Base-by-base conservation (phyloP, 1,140 invertebrate species). In the Halesus radiatus region DNA sequence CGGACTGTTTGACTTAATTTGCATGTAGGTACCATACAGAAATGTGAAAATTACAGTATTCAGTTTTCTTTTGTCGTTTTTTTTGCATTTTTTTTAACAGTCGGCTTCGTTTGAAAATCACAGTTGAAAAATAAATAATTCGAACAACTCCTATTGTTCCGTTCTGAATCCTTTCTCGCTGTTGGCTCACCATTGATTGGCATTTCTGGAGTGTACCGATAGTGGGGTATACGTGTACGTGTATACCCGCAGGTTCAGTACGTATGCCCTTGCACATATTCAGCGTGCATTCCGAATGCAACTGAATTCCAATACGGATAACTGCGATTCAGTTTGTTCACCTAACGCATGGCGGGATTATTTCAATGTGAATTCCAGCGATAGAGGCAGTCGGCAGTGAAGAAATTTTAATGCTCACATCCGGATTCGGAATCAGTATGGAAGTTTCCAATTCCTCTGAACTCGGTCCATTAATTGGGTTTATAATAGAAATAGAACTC, bases 291-390 rank as follows among this genome's bases (percentile, higher is more conserved):
- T 50, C 66, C 22, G n/a, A 50, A 37, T 20, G 37, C n/a, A 70
- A 70, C 29, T 45, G 29, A 15, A 50, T 70, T 54, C 22, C 53
- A 74, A 74, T 56, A 54, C 16, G 60, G 32, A 60, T 62, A 76
- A 52, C 56, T 37, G 8, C 15, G 20, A 66, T 66, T 62, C 75
- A 77, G 37, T 53, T 45, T 66, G 60, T 66, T 77, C 45, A 56
- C 22, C 45, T 66, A 22, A 77, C 75, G 75, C 58, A 77, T 60
- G 54, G 32, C 22, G 8, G 26, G 26, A 45, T 45, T 60, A 37
- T 22, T 74, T 53, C 72, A 53, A 74, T 26, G 50, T 56, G 20
- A 54, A 56, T 72, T 72, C 50, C 32, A 50, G 72, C 62, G 22
- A 66, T 64, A 64, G 23, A 64, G 60, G 15, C 37, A 10, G 37